Percentiles rank a stretch among this genome's conserved stretches.
Evolutionary conservation across 2,113 vertebrate species (phyloP).

Genomic region (Cercopithecus mona): DNA sequence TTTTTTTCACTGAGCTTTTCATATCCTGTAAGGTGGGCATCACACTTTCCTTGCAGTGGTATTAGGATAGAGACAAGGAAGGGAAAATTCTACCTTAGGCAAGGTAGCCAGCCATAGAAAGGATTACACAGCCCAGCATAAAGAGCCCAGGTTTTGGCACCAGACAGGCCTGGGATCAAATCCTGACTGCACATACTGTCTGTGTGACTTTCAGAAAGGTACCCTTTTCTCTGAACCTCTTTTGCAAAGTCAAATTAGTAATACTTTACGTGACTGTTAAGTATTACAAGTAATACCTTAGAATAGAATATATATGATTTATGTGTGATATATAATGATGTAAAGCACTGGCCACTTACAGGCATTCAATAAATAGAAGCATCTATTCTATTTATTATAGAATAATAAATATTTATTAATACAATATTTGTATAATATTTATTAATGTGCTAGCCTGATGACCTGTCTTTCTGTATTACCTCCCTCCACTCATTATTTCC

Average conservation of each 20-base stretch:
- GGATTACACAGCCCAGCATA: not conserved
- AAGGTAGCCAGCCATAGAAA: not conserved
- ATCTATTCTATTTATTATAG: not conserved
- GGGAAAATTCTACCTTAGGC: not conserved
- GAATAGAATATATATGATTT: not conserved
- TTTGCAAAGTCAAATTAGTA: not conserved
- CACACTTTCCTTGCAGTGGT: not conserved
- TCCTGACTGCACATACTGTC: not conserved
- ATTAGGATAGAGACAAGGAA: not conserved
- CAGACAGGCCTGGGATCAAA: not conserved
- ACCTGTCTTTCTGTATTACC: not conserved
- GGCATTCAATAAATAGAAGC: not conserved
- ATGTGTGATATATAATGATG: not conserved
- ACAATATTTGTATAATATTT: too few relatives aligned
- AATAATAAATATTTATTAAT: too few relatives aligned
- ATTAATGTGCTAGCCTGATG: not conserved
- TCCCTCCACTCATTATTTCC: not conserved
- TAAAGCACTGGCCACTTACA: not conserved
- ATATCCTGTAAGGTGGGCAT: not conserved
- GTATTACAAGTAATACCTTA: not conserved
- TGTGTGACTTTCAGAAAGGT: not conserved
- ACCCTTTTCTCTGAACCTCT: not conserved
- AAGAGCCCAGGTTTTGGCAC: not conserved
- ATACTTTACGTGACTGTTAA: not conserved
- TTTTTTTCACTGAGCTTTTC: not conserved